Base-by-base conservation (phyloP, 2,888 invertebrate genomes). In the Agrenia bidenticulata region DNA sequence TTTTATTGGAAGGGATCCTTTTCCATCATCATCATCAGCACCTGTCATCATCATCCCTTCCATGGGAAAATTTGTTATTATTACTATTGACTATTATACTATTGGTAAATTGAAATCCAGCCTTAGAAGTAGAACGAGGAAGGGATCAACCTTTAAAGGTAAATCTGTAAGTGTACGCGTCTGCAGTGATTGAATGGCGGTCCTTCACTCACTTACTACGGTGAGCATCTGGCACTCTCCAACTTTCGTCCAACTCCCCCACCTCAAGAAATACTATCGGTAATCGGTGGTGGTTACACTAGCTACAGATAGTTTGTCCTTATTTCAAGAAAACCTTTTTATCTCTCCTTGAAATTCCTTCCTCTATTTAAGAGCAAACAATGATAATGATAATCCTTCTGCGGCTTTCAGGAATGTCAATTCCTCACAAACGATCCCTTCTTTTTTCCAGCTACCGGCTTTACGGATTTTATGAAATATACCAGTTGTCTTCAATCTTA, bases 311-410 rank as follows among this genome's bases (percentile, higher is more conserved):
- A 32, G 32, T 32, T 32, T 32, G 32, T 32, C 32, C 32, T 32
- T 32, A 32, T 32, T 32, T 45, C 17, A 15, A 45, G 15, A 45
- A 21, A 45, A 21, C 45, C 45, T 21, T 45, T 45, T 45, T 45
- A 45, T 45, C 45, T 45, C 15, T 15, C 45, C 45, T 45, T 45
- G 45, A 45, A 45, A 45, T 45, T 45, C 45, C 21, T 45, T 39
- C 45, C 45, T n/a, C 45, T 45, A 45, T 45, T 45, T 45, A 45
- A n/a, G 45, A 21, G 21, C 45, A 45, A 45, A 45, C 45, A 45
- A 45, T 45, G 45, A 45, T 45, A 45, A 45, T 45, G 45, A 45
- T 45, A 45, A 45, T 45, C 45, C 45, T 4, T 45, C 45, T 45
- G 45, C 45, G 45, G 45, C 45, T 45, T 45, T n/a, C 5, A 32